Percentiles rank a stretch among this genome's conserved stretches.
Evolutionary conservation across 2,113 vertebrate species (phyloP).

Genomic region (Aepyceros melampus): DNA sequence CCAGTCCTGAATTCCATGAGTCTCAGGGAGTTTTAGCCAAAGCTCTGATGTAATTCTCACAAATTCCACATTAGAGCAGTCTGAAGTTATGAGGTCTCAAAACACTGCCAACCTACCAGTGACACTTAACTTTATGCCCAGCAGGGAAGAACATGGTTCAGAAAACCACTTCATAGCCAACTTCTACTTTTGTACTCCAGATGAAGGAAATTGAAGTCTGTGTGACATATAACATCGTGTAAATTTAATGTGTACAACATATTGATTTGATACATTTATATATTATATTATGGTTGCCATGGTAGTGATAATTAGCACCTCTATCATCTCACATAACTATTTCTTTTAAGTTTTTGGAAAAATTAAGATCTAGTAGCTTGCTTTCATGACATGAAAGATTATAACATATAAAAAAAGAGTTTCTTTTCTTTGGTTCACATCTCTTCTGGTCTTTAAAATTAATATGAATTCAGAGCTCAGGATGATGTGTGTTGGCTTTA

Average conservation of each 20-base stretch:
- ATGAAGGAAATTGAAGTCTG: neutral
- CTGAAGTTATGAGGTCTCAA: neutral
- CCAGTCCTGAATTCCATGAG: neutral
- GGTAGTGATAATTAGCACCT: neutral
- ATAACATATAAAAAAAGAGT: neutral
- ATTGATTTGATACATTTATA: neutral
- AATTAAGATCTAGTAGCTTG: neutral
- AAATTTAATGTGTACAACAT: neutral
- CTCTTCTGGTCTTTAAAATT: conserved; percentile 31
- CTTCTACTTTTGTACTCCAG: neutral
- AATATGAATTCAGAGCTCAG: neutral
- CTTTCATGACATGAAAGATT: neutral
- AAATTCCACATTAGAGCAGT: neutral
- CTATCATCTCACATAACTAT: neutral
- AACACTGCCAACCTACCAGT: neutral
- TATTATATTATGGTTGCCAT: neutral
- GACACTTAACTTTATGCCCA: neutral
- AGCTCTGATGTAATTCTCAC: neutral
- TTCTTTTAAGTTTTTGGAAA: neutral
- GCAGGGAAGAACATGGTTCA: neutral
- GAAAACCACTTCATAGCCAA: neutral
- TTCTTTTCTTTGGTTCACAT: conserved; percentile 18
- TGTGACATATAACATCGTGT: neutral
- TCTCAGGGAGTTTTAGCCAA: neutral
- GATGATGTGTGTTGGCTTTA: conserved; percentile 13